Percentiles rank a stretch among this genome's conserved stretches.
These are phyloP conservation scores for Malurus splendens DNA, from an alignment of 2,797 vertebrate species.

Conservation along the genomic window DNA sequence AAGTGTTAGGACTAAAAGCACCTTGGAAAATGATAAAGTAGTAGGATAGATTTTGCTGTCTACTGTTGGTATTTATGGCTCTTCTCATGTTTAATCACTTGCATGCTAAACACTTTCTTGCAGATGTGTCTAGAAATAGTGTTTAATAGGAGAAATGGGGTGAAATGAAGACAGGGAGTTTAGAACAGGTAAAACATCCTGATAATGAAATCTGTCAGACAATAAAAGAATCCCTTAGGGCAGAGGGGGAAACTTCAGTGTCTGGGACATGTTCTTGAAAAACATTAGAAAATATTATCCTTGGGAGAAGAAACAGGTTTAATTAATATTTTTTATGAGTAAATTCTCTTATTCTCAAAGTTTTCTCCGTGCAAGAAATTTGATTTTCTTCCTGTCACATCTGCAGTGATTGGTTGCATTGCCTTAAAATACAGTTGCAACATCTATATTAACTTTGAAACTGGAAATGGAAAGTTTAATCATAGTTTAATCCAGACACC, in stretches of 20 bases:
- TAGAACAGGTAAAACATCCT: neutral
- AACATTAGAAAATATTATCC: neutral
- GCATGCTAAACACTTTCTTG: neutral
- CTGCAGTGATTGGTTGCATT: neutral
- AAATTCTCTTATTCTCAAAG: neutral
- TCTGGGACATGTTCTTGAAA: neutral
- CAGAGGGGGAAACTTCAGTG: neutral
- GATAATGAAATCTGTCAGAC: neutral
- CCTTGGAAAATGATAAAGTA: neutral
- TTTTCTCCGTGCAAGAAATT: neutral
- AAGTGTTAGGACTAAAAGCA: neutral
- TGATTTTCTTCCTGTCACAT: neutral
- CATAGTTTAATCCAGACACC: neutral
- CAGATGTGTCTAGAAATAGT: neutral
- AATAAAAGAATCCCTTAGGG: neutral
- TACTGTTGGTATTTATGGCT: neutral
- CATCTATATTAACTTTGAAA: neutral
- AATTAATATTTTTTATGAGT: neutral
- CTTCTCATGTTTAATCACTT: neutral
- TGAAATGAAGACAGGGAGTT: neutral
- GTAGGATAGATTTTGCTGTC: neutral
- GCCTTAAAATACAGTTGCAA: neutral
- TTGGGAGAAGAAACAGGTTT: neutral
- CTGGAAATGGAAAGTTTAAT: neutral
- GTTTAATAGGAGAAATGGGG: neutral